phyloP scores from a whole-genome alignment of 2,888 invertebrate species.

The Calameuta filiformis region DNA sequence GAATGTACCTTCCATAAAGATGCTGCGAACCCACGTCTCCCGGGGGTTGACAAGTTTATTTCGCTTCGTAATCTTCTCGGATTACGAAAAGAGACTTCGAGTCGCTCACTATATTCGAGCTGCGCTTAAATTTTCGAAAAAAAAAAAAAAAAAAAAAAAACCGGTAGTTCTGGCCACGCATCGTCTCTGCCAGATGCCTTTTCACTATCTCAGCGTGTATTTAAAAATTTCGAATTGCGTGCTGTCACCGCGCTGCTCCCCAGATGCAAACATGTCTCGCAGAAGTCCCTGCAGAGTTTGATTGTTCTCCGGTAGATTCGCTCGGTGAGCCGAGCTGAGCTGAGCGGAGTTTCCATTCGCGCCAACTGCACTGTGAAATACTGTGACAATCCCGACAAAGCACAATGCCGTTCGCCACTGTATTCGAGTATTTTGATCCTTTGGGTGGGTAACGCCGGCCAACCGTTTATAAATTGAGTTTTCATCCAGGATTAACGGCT shows the following conservation, averaged over 20 bases:
- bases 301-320: not conserved
- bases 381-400: conserved; percentile 30
- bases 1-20: conserved; percentile 26
- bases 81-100: conserved; percentile 35
- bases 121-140: not conserved
- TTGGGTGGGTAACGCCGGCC: conserved; percentile 49
- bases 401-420: conserved; percentile 34
- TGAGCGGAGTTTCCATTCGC: conserved; percentile 26
- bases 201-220: not conserved
- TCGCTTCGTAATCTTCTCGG: conserved; percentile 56
- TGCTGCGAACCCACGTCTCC: conserved; percentile 41
- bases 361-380: conserved; percentile 49
- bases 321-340: not conserved
- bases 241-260: not conserved
- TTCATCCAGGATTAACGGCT: conserved; percentile 53
- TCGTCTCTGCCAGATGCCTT: not conserved
- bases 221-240: not conserved
- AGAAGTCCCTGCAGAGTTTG: not conserved
- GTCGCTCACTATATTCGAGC: not conserved
- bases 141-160: not conserved
- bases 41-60: conserved; percentile 57
- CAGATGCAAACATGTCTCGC: not conserved
- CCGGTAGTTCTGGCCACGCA: not conserved
- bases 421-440: conserved; percentile 52
- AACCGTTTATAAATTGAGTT: conserved; percentile 58